Evolutionary conservation across 2,797 vertebrate species (phyloP).

Genomic region (Loris lydekkerianus): DNA sequence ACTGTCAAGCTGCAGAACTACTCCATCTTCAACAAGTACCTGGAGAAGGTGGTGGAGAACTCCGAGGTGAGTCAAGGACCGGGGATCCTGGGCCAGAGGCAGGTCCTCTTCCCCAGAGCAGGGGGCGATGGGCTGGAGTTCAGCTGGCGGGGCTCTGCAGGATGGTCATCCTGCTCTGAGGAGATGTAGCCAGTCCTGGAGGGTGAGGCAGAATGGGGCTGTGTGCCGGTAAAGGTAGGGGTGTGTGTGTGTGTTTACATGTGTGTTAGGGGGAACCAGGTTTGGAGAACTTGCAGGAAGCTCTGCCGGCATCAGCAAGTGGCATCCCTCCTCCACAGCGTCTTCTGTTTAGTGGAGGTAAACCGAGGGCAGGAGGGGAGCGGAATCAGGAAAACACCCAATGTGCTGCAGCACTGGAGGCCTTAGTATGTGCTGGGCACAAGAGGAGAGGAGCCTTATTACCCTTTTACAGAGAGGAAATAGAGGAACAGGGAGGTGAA

Average conservation of each 20-base stretch:
- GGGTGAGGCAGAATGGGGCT: not conserved
- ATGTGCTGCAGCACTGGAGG: not conserved
- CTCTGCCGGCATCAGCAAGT: not conserved
- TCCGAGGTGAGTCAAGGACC: slow-evolving; percentile 82
- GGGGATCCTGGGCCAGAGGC: no score
- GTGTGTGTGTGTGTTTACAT: not conserved
- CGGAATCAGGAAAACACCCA: not conserved
- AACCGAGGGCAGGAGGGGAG: not conserved
- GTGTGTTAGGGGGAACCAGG: not conserved
- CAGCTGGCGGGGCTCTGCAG: not conserved
- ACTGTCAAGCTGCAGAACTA: slow-evolving; percentile 76
- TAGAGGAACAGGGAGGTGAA: not conserved
- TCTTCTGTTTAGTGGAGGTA: not conserved
- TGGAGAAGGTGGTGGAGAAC: slow-evolving; percentile 86
- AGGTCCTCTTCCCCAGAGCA: not conserved
- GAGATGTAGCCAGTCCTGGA: not conserved
- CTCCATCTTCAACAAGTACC: slow-evolving; percentile 82
- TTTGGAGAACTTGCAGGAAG: not conserved
- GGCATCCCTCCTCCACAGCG: not conserved
- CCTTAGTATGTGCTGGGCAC: accelerated
- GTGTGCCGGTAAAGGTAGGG: not conserved
- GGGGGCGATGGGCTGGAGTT: no score
- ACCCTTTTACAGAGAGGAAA: not conserved
- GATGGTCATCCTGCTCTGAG: not conserved
- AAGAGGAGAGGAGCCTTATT: not conserved